Conservation (phyloP, 2,888 invertebrate genomes). For the Sabatieria punctata region DNA sequence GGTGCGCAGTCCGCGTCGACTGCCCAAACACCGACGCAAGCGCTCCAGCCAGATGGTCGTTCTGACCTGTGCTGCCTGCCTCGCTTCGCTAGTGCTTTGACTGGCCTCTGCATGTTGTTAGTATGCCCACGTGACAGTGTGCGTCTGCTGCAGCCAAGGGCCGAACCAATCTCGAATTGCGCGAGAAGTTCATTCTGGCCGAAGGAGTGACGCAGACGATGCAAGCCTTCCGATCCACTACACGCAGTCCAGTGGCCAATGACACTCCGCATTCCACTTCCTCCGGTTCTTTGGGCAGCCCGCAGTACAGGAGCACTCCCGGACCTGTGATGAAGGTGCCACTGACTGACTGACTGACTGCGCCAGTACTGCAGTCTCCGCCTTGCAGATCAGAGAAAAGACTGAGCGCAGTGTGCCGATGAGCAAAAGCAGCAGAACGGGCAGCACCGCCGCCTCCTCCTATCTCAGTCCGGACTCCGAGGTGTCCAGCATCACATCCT, state of each 20-base stretch:
- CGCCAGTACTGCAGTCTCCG: no score
- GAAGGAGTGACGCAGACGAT: conserved; percentile 96
- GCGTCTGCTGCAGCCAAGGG: conserved; percentile 99
- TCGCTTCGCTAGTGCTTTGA: no score
- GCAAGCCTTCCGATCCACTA: conserved; percentile 79
- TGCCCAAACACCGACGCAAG: no score
- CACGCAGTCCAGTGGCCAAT: neutral
- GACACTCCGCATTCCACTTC: neutral
- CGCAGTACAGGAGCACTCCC: conserved; percentile 29
- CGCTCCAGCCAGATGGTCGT: no score
- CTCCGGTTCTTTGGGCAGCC: conserved; percentile 44
- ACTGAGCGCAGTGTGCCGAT: conserved; percentile 78
- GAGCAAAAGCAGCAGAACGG: conserved; percentile 30
- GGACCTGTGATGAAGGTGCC: no score
- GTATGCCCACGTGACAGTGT: no score
- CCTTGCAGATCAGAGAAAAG: conserved; percentile 69
- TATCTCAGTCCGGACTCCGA: neutral
- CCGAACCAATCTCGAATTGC: conserved; percentile 96
- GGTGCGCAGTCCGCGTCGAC: no score
- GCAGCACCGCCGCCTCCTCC: neutral
- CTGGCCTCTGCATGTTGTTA: no score
- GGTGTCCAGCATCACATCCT: neutral
- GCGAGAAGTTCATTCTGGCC: conserved; percentile 96
- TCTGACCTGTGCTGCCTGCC: no score
- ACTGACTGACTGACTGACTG: no score